phyloP scores from a whole-genome alignment of 2,113 vertebrate species.

The Ceyx cyanopectus region DNA sequence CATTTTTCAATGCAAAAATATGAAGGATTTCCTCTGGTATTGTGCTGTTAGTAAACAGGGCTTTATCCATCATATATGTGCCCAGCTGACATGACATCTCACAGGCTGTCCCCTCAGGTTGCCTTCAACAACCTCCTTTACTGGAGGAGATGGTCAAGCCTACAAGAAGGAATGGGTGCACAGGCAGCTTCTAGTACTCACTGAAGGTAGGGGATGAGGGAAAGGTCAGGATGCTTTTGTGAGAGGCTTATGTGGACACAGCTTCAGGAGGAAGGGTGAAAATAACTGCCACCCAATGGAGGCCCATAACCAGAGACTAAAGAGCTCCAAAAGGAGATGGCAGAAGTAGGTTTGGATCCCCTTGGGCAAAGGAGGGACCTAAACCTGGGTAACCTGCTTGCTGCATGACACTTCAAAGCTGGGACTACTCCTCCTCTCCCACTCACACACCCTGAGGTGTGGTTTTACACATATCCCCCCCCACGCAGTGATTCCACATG shows the following conservation, averaged over 20 bases:
- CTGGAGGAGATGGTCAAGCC: not conserved
- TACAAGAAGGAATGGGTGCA: not conserved
- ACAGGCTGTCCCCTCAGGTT: not conserved
- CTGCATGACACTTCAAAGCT: conserved; percentile 68
- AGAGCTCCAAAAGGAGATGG: conserved; percentile 13
- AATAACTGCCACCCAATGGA: conserved; percentile 1
- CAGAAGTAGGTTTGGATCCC: conserved; percentile 54
- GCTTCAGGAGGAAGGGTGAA: not conserved
- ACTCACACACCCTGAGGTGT: conserved; percentile 64
- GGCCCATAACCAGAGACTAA: not conserved
- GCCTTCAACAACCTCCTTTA: not conserved
- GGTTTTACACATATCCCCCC: conserved; percentile 58
- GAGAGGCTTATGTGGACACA: not conserved
- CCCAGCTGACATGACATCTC: not conserved
- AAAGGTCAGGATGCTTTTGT: not conserved
- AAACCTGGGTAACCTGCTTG: conserved; percentile 68
- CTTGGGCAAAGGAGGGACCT: conserved; percentile 46
- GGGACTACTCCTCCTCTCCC: conserved; percentile 35
- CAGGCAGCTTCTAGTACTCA: accelerated
- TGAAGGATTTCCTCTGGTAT: not conserved
- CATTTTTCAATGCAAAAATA: not conserved
- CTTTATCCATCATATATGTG: not conserved
- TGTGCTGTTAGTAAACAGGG: not conserved
- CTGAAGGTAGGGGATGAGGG: not conserved
- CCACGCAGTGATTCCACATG: not conserved